phyloP scores from a whole-genome alignment of 2,797 vertebrate genomes.

The Arnoldichthys spilopterus region DNA sequence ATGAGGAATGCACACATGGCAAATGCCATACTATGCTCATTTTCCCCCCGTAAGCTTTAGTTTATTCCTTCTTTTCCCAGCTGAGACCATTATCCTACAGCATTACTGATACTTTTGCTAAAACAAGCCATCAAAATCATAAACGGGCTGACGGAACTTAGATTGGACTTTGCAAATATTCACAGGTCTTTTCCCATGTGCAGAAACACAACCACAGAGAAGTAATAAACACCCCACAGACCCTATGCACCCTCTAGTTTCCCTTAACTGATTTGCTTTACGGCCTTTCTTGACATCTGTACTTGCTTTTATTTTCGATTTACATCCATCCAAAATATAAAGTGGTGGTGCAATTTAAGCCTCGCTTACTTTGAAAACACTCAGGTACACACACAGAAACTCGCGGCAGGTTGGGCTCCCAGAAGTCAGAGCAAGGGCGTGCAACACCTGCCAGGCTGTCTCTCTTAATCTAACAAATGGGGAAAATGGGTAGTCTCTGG shows the following conservation, averaged over 20 bases:
- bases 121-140: no score
- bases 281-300: not conserved
- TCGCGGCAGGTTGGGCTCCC: slow-evolving; percentile 10
- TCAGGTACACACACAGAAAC: not conserved
- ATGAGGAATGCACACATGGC: no score
- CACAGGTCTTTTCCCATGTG: not conserved
- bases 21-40: no score
- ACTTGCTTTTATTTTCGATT: not conserved
- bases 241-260: no score
- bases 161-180: not conserved
- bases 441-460: slow-evolving; percentile 29
- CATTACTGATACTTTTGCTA: no score
- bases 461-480: slow-evolving; percentile 30
- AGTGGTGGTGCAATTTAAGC: not conserved
- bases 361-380: slow-evolving; percentile 6
- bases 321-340: not conserved
- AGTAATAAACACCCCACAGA: no score
- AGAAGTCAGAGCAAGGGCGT: slow-evolving; percentile 7
- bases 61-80: not conserved
- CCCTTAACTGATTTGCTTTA: no score
- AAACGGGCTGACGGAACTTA: no score
- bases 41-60: no score
- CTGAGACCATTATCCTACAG: not conserved
- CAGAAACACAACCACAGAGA: no score
- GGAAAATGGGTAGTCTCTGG: not conserved